phyloP scores from a whole-genome alignment of 2,797 vertebrate genomes.

The Huso huso region DNA sequence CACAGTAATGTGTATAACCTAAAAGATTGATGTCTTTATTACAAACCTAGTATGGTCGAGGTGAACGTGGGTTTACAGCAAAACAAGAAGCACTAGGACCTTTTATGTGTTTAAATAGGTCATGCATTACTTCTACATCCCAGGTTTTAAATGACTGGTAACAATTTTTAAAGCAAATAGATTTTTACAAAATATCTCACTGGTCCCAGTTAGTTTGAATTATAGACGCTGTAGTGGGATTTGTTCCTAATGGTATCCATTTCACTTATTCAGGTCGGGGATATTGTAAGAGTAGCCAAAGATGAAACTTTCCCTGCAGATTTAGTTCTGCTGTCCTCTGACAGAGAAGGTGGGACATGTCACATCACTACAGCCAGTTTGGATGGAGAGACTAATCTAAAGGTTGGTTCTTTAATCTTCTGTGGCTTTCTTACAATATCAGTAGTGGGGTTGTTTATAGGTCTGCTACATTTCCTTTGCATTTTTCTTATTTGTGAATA shows the following conservation, averaged over 20 bases:
- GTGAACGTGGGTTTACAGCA: constrained; percentile 25
- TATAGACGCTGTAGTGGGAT: too few species aligned
- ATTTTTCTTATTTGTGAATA: neutral
- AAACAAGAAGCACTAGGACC: constrained; percentile 50
- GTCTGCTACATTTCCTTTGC: neutral
- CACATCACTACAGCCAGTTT: constrained; percentile 93
- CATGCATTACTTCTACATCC: too few species aligned
- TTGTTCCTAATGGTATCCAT: constrained; percentile 4
- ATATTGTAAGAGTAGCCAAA: constrained; percentile 95
- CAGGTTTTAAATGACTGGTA: too few species aligned
- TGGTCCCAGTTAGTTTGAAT: too few species aligned
- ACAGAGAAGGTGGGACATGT: constrained; percentile 83
- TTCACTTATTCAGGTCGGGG: constrained; percentile 73
- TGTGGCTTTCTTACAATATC: neutral
- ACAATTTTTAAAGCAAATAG: too few species aligned
- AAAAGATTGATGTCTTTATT: too few species aligned
- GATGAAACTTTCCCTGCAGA: constrained; percentile 97
- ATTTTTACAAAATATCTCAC: too few species aligned
- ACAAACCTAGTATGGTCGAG: too few species aligned
- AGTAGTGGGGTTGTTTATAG: too few species aligned
- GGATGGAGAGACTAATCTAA: constrained; percentile 95
- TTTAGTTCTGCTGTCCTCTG: constrained; percentile 86
- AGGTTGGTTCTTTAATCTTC: constrained; percentile 56
- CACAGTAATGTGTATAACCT: too few species aligned
- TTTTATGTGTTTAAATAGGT: too few species aligned